phyloP scores from a whole-genome alignment of 2,797 vertebrate genomes.

The Protonibea diacanthus region DNA sequence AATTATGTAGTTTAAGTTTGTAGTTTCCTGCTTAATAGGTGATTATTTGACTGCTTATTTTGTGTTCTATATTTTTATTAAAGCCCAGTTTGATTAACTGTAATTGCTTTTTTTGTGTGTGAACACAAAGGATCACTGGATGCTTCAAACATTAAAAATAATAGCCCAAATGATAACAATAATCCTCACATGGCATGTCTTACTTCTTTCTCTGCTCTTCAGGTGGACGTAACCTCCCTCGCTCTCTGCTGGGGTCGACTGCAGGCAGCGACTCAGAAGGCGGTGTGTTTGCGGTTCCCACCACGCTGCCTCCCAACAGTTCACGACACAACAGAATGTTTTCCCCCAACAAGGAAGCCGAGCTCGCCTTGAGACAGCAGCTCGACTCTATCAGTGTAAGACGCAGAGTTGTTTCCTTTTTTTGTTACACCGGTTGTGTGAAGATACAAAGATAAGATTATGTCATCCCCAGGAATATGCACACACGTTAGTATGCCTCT shows the following conservation, averaged over 20 bases:
- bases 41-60: neutral
- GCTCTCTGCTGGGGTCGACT: slow-evolving; percentile 87
- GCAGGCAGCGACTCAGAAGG: slow-evolving; percentile 88
- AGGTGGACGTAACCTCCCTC: slow-evolving; percentile 89
- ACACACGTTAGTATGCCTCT: neutral
- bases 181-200: neutral
- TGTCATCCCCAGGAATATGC: neutral
- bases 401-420: neutral
- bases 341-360: slow-evolving; percentile 94
- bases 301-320: slow-evolving; percentile 97
- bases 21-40: neutral
- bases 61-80: neutral
- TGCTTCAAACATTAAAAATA: neutral
- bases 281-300: slow-evolving; percentile 94
- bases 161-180: too few species aligned
- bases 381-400: slow-evolving; percentile 95
- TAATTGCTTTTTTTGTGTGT: neutral
- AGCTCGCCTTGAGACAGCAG: slow-evolving; percentile 93
- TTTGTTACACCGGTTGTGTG: neutral
- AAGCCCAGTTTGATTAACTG: neutral
- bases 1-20: neutral
- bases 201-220: neutral
- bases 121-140: neutral
- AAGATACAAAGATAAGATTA: neutral
- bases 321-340: slow-evolving; percentile 93